Evolutionary conservation across 2,888 invertebrate species (phyloP).

Genomic region (Parnassius smintheus): DNA sequence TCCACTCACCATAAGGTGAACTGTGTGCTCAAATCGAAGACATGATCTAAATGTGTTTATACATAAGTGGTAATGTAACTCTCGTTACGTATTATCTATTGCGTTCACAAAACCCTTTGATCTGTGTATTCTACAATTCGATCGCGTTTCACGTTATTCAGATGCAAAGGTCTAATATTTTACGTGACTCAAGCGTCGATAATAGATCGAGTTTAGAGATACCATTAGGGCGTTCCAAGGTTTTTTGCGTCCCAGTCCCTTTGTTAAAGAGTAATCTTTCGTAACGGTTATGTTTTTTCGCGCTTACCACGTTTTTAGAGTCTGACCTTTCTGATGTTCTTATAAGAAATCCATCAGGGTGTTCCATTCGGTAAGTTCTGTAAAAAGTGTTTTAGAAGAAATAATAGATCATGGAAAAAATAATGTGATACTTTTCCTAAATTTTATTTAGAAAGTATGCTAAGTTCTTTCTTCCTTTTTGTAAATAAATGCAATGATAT

Average conservation of each 20-base stretch:
- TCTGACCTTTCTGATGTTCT: conserved; percentile 29
- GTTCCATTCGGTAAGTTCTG: conserved; percentile 5
- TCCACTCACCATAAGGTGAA: too few species aligned
- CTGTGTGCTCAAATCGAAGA: too few species aligned
- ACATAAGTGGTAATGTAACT: conserved; percentile 7
- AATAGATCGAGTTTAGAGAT: conserved; percentile 60
- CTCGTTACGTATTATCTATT: conserved; percentile 15
- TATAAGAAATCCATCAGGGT: conserved; percentile 26
- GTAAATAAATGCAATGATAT: too few species aligned
- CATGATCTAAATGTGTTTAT: neutral
- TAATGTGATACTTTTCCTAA: neutral
- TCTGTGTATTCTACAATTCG: conserved; percentile 18
- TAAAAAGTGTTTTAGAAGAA: conserved; percentile 15
- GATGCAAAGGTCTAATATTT: conserved; percentile 63
- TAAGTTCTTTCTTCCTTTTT: too few species aligned
- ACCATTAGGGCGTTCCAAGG: conserved; percentile 56
- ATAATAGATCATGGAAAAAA: neutral
- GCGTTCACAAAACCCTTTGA: conserved; percentile 19
- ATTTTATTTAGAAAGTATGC: too few species aligned
- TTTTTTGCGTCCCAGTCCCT: conserved; percentile 51
- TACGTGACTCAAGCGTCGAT: conserved; percentile 67
- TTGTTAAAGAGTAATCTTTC: conserved; percentile 67
- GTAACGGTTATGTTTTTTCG: conserved; percentile 66
- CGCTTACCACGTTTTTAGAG: conserved; percentile 51
- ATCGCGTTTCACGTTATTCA: conserved; percentile 26